Evolutionary conservation across 2,797 vertebrate species (phyloP).

Genomic region (Coluber constrictor): DNA sequence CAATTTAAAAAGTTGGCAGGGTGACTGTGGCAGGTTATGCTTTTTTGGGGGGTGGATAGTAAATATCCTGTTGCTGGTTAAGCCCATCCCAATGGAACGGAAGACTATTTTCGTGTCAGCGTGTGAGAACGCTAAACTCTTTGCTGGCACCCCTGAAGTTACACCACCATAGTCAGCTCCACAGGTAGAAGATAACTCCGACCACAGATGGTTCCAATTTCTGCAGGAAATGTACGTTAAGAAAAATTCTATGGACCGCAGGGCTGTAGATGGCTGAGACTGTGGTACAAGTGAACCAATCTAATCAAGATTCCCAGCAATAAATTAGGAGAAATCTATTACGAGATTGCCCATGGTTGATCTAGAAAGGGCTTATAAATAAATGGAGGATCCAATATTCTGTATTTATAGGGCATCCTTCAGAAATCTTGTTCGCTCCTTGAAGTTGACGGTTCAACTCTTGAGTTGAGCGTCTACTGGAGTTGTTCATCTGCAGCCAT

Average conservation of each 20-base stretch:
- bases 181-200: neutral
- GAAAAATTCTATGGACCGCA: neutral
- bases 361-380: neutral
- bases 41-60: neutral
- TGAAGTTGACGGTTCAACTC: constrained; percentile 65
- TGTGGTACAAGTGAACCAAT: neutral
- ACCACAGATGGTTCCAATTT: neutral
- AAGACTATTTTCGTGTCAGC: too few relatives aligned
- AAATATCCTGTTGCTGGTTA: neutral
- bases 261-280: neutral
- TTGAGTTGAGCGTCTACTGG: constrained; percentile 73
- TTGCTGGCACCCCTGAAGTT: neutral
- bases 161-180: neutral
- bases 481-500: constrained; percentile 49
- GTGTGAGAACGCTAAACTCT: neutral
- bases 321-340: constrained; percentile 42
- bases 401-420: constrained; percentile 47
- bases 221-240: neutral
- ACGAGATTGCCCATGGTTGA: neutral
- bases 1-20: neutral
- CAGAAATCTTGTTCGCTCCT: constrained; percentile 48
- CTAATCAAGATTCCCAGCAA: constrained; percentile 1
- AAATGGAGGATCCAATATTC: too few relatives aligned
- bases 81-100: neutral
- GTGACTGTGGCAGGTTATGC: neutral